Conservation (phyloP, 2,113 vertebrate species). For the Bufo gargarizans region DNA sequence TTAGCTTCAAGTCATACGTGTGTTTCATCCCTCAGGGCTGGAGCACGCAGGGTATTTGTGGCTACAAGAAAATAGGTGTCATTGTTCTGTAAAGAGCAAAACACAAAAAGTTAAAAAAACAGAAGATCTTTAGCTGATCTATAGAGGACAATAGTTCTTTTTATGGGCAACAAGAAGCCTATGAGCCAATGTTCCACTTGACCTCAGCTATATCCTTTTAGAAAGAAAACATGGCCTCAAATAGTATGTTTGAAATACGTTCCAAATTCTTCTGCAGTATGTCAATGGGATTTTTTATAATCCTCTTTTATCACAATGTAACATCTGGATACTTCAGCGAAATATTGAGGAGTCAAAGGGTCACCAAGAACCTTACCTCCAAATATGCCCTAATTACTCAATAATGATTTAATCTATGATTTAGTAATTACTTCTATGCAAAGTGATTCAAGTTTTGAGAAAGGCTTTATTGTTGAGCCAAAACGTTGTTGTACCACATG, state of each 20-base stretch:
- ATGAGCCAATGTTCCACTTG: constrained; percentile 1
- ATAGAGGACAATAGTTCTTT: constrained; percentile 1
- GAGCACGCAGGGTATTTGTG: background rate
- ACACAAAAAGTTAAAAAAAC: constrained; percentile 10
- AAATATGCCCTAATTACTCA: too few relatives aligned
- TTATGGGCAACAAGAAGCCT: background rate
- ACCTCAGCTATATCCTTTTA: background rate
- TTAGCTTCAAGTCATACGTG: background rate
- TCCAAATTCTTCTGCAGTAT: background rate
- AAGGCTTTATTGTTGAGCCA: too few relatives aligned
- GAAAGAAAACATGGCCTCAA: background rate
- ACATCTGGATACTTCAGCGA: background rate
- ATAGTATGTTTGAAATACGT: background rate
- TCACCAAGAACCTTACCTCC: too few relatives aligned
- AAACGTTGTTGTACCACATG: too few relatives aligned
- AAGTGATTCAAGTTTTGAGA: too few relatives aligned
- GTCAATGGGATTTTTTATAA: background rate
- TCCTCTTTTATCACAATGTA: background rate
- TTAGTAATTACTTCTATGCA: too few relatives aligned
- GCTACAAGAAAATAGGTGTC: constrained; percentile 4
- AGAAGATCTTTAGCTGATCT: background rate
- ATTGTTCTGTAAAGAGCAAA: background rate
- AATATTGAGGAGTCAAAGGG: background rate
- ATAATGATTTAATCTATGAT: too few relatives aligned
- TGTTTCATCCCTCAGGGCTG: constrained; percentile 9